These are phyloP conservation scores for Subacronicta megacephala DNA, from an alignment of 2,888 invertebrate species.

Conservation along the genomic window DNA sequence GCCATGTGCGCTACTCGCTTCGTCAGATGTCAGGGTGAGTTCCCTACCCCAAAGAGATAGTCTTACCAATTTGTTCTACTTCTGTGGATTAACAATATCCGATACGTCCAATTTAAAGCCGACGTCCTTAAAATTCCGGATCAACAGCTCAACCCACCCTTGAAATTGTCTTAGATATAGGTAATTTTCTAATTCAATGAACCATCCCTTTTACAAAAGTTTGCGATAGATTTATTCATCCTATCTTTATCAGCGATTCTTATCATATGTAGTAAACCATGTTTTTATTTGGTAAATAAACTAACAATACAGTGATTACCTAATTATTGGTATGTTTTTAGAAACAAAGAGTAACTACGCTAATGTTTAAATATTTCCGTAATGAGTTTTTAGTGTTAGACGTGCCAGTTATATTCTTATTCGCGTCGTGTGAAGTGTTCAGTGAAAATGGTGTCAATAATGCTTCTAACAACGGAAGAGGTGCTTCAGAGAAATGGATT, in stretches of 20 bases:
- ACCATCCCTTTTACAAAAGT: slow-evolving; percentile 18
- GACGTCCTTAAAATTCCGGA: slow-evolving; percentile 48
- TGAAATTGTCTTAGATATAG: slow-evolving; percentile 46
- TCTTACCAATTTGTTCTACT: slow-evolving; percentile 34
- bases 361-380: slow-evolving; percentile 18
- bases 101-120: slow-evolving; percentile 27
- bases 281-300: slow-evolving; percentile 10
- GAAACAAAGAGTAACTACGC: slow-evolving; percentile 14
- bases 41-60: slow-evolving; percentile 51
- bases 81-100: slow-evolving; percentile 33
- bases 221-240: slow-evolving; percentile 6
- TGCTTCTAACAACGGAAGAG: slow-evolving; percentile 83
- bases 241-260: slow-evolving; percentile 15
- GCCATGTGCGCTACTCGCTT: slow-evolving; percentile 86
- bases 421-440: slow-evolving; percentile 34
- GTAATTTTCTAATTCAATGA: slow-evolving; percentile 60
- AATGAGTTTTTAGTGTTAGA: slow-evolving; percentile 15
- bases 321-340: slow-evolving; percentile 35
- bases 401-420: slow-evolving; percentile 29
- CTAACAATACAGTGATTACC: slow-evolving; percentile 28
- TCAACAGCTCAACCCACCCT: slow-evolving; percentile 48
- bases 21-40: slow-evolving; percentile 87
- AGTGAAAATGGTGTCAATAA: slow-evolving; percentile 78
- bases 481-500: slow-evolving; percentile 79
- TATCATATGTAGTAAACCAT: slow-evolving; percentile 11